Base-by-base conservation (phyloP, 2,797 vertebrate genomes). In the Heterohyrax brucei region DNA sequence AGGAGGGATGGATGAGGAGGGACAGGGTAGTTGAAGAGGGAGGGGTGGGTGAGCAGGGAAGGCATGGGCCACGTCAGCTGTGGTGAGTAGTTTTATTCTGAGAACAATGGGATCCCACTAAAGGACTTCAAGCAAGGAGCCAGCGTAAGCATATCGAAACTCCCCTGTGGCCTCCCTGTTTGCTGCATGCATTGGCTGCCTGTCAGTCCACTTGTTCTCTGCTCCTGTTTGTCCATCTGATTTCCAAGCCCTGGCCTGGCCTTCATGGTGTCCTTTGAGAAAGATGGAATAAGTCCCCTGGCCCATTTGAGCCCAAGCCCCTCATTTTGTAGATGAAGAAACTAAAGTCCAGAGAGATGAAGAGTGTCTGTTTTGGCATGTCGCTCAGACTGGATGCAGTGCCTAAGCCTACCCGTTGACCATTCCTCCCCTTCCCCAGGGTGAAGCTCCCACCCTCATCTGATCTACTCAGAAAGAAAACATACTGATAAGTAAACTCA, bases 401-500 rank as follows among this genome's bases (percentile, higher is more conserved):
- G 26, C 50, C n/a, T 61, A 30, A 56, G 39, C 70, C 72, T 72
- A 28, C 26, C 26, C 28, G 0, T 3, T 48, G 30, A 19, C 44
- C 44, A 91, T 73, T 56, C 46, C 28, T 90, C 33, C 70, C 14
- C 10, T 19, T 75, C 68, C 59, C 44, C 87, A 75, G 3, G 22
- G 66, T 7, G 24, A 86, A 73, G 33, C 28, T 73, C 44, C n/a
- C 30, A n/a, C 39, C 44, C 53, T 87, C 64, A 44, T 0, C 46
- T 39, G 16, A 39, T 73, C 77, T 90, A 30, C 50, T 61, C 56
- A 61, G 92, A 66, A 91, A 88, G 59, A n/a, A 88, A 90, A 30
- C 14, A 21, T 53, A n/a, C 68, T 75, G 7, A 16, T 61, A 66
- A 26, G 46, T 81, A 13, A 83, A 93, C 72, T 87, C 56, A 75